Evolutionary conservation across 2,888 invertebrate species (phyloP).

Genomic region (Amiota communis): DNA sequence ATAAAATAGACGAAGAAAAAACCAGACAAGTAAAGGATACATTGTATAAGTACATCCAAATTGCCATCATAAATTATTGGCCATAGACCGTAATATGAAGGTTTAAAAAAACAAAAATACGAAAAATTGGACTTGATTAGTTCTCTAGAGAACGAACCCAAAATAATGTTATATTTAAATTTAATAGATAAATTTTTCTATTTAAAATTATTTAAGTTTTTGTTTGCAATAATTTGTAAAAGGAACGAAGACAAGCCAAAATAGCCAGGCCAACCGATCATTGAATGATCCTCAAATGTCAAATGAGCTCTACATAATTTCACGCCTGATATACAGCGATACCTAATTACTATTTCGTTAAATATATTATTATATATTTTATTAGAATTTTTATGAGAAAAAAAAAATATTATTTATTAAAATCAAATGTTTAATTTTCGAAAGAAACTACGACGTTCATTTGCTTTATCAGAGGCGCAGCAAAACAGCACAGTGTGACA

Average conservation of each 20-base stretch:
- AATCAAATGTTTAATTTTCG: not conserved
- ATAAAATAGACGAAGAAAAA: too few relatives aligned
- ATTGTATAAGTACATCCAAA: slow-evolving; percentile 43
- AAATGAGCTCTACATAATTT: slow-evolving; percentile 39
- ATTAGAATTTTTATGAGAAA: not conserved
- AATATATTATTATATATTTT: slow-evolving; percentile 16
- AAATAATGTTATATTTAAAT: not conserved
- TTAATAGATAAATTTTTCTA: too few relatives aligned
- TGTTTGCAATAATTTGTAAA: too few relatives aligned
- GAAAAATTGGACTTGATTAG: not conserved
- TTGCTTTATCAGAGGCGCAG: too few relatives aligned
- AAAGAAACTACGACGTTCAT: slow-evolving; percentile 9
- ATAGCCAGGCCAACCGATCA: slow-evolving; percentile 27
- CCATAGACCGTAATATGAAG: slow-evolving; percentile 48
- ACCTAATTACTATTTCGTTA: slow-evolving; percentile 46
- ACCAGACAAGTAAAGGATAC: too few relatives aligned
- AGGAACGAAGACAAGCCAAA: not conserved
- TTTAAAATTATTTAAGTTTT: too few relatives aligned
- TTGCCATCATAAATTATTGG: slow-evolving; percentile 62
- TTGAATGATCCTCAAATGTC: slow-evolving; percentile 17
- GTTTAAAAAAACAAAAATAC: slow-evolving; percentile 17
- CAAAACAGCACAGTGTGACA: not conserved
- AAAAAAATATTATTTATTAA: slow-evolving; percentile 1
- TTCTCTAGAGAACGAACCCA: not conserved
- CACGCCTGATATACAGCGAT: slow-evolving; percentile 44